These are phyloP conservation scores for Heliothis virescens DNA, from an alignment of 1,140 invertebrate genomes.

Conservation along the genomic window DNA sequence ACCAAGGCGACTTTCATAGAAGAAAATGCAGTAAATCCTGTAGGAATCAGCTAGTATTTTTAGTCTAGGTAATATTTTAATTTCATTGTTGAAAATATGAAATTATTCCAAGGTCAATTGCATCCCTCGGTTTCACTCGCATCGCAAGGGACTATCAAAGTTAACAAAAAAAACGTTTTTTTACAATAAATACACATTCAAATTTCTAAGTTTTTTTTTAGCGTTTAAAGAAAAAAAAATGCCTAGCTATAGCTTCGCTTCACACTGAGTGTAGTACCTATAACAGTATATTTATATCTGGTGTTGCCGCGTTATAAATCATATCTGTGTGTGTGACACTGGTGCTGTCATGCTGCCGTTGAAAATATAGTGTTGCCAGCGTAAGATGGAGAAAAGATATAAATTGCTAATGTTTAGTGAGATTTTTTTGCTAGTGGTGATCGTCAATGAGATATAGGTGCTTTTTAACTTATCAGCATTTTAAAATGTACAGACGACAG, in stretches of 20 bases:
- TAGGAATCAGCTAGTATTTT: too few relatives aligned
- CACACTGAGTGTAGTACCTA: background rate
- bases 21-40: too few relatives aligned
- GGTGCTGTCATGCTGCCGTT: slow-evolving; percentile 23
- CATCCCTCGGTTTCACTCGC: too few relatives aligned
- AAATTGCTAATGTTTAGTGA: background rate
- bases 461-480: too few relatives aligned
- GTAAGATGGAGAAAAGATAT: background rate
- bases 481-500: background rate
- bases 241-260: background rate
- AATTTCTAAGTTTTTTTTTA: background rate
- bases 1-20: too few relatives aligned
- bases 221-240: background rate
- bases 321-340: slow-evolving; percentile 37
- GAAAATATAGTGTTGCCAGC: slow-evolving; percentile 27
- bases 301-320: slow-evolving; percentile 37
- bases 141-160: too few relatives aligned
- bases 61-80: too few relatives aligned
- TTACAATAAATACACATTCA: background rate
- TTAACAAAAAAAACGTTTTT: background rate
- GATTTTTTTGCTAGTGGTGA: background rate
- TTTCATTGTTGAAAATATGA: too few relatives aligned
- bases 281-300: slow-evolving; percentile 33
- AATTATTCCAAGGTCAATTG: too few relatives aligned
- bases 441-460: background rate